Conservation (phyloP, 1,140 invertebrate genomes). For the Lordiphosa mommai region DNA sequence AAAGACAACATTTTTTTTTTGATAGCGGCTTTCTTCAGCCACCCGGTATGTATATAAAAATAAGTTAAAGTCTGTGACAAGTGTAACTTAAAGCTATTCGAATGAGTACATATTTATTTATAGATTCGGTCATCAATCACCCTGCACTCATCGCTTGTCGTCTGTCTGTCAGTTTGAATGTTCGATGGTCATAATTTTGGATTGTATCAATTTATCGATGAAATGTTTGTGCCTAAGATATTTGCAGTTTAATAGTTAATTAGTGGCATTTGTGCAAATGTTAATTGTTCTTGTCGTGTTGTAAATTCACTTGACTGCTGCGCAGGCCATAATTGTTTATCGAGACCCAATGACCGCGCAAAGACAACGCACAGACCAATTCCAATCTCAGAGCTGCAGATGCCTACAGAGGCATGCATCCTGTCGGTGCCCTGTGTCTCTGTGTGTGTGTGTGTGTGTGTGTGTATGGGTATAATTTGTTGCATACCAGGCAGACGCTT, state of each 20-base stretch:
- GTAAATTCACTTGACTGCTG: constrained; percentile 42
- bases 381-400: constrained; percentile 4
- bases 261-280: constrained; percentile 59
- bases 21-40: too few relatives aligned
- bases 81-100: too few relatives aligned
- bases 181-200: constrained; percentile 1
- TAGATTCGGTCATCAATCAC: too few relatives aligned
- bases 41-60: too few relatives aligned
- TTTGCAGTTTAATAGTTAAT: constrained; percentile 58
- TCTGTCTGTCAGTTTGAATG: not conserved
- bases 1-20: too few relatives aligned
- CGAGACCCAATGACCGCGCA: constrained; percentile 55
- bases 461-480: constrained; percentile 59
- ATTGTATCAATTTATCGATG: constrained; percentile 8
- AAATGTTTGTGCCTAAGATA: constrained; percentile 7
- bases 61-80: too few relatives aligned
- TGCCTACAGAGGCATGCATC: not conserved
- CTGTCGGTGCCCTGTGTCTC: constrained; percentile 1
- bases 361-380: constrained; percentile 27
- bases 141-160: not conserved
- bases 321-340: constrained; percentile 64
- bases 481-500: constrained; percentile 69
- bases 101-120: too few relatives aligned
- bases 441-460: constrained; percentile 3
- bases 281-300: constrained; percentile 67